Base-by-base conservation (phyloP, 2,113 vertebrate species). In the Alexandromys fortis region DNA sequence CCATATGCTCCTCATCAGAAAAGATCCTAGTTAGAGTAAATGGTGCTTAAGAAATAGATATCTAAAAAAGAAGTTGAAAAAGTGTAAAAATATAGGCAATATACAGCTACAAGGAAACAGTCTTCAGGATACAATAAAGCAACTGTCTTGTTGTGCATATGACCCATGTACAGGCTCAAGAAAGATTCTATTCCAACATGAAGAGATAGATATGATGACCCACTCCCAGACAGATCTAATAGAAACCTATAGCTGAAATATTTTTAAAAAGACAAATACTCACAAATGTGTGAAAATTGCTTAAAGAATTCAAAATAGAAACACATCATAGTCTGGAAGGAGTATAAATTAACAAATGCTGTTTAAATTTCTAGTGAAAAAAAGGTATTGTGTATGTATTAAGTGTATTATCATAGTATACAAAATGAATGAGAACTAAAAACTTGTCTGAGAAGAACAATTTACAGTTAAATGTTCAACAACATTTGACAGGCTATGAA, bases 111-210 rank as follows among this genome's bases (percentile, higher is more conserved):
- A 38, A 72, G 35, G 35, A 72, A 9, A 19, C 35, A n/a, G 6
- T 72, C 7, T 72, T 72, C 7, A 72, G 35, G 17, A 21, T n/a
- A 72, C 2, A 4, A 35, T 0, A 35, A 0, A 2, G 17, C 7
- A 72, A 2, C 3, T 38, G 7, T 3, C 26, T 65, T 26, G 7
- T 65, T 65, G 63, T 65, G 63, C 28, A 19, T 38, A 17, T 72
- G 35, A 72, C 17, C 9, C 70, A 72, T 21, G 35, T n/a, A 4
- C 70, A 72, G 17, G 33, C 35, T 72, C 17, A 38, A 72, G 70
- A 72, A 17, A 72, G 17, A 21, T 72, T 16, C 70, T 38, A 72
- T 38, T 4, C 35, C 35, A 72, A 4, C 70, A 38, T 4, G 68
- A 16, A n/a, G 16, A 72, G 16, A 70, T 19, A 72, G 35, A n/a